Base-by-base conservation (phyloP, 2,888 invertebrate genomes). In the Polydrusus tereticollis region DNA sequence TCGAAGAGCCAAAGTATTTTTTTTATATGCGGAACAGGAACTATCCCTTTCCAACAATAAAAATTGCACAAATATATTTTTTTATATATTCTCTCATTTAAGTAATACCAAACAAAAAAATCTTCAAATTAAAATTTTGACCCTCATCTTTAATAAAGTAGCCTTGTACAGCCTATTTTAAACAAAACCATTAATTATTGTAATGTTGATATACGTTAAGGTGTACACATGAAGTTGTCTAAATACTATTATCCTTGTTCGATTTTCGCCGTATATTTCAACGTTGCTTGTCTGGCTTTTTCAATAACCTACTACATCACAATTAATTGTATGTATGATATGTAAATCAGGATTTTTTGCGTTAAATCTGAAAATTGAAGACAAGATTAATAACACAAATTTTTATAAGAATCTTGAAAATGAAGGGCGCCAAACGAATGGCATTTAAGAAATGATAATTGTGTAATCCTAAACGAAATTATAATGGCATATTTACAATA, bases 181-280 rank as follows among this genome's bases (percentile, higher is more conserved):
- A 10, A 18, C 8, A 10, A 45, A 45, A 45, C 10, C 45, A 45
- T 12, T 45, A 45, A 45, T 45, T 45, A 45, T 21, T 45, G 10
- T 12, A 1, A 20, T 45, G 20, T 18, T 6, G 12, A 18, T 45
- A 45, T 20, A 43, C 41, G 41, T 12, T n/a, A n/a, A n/a, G n/a
- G n/a, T n/a, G n/a, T 14, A 41, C n/a, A 14, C 41, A 43, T 43
- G 6, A 1, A 3, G 7, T 20, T 20, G 20, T 45, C 21, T 45
- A 45, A 45, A 21, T 45, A 45, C 18, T 45, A 20, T 45, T 50
- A 50, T 50, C 50, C 50, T 50, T 50, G 50, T 50, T 12, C 21
- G 50, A 50, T 16, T 23, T 50, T 50, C 16, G 21, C 47, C 12
- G 2, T 21, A 21, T 50, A 23, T 23, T 18, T 50, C 2, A 50